Conservation (phyloP, 2,888 invertebrate species). For the Blastobasis lacticolella region DNA sequence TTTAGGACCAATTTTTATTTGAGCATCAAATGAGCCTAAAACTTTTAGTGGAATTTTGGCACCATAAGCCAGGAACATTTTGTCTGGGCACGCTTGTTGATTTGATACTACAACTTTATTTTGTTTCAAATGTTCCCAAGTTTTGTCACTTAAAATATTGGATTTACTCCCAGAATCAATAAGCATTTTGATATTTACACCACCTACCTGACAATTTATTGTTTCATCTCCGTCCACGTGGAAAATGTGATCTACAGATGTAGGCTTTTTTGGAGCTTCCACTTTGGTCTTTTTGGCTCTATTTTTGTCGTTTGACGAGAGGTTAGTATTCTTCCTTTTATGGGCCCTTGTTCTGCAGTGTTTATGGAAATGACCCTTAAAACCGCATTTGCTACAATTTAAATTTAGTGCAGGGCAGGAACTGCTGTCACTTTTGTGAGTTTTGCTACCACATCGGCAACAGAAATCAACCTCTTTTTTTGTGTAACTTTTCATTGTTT, state of each 20-base stretch:
- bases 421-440: background rate
- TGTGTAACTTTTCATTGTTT: too few relatives aligned
- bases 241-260: constrained; percentile 12
- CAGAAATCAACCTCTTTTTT: background rate
- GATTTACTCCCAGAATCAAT: constrained; percentile 18
- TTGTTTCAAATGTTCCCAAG: constrained; percentile 14
- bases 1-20: constrained; percentile 3
- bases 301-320: background rate
- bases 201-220: constrained; percentile 13
- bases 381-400: constrained; percentile 9
- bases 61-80: constrained; percentile 17
- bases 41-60: constrained; percentile 11
- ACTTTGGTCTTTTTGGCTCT: background rate
- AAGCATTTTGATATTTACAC: constrained; percentile 10
- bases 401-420: constrained; percentile 4
- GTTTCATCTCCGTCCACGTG: constrained; percentile 12
- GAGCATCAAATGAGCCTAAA: constrained; percentile 16
- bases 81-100: constrained; percentile 9
- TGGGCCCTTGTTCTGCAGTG: constrained; percentile 8
- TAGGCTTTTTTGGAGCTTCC: background rate
- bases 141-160: constrained; percentile 14
- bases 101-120: constrained; percentile 2
- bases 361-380: constrained; percentile 9
- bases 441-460: background rate
- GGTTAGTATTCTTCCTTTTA: constrained; percentile 2